Conservation (phyloP, 1,140 invertebrate species). For the Lethrus apterus region DNA sequence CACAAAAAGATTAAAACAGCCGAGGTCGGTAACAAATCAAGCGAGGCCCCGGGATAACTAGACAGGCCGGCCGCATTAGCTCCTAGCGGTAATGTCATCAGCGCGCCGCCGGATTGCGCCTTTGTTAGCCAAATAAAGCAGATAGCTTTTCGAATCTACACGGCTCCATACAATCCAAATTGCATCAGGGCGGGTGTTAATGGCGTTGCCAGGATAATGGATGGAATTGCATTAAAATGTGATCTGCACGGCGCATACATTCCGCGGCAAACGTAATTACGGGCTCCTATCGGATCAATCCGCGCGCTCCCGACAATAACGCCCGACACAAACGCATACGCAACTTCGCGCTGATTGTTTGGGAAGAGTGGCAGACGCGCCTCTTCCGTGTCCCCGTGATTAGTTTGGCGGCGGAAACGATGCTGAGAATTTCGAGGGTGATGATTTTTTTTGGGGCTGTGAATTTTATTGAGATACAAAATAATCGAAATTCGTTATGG, state of each 20-base stretch:
- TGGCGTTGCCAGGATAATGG: slow-evolving; percentile 42
- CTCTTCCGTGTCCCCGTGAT: slow-evolving; percentile 10
- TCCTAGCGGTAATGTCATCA: slow-evolving; percentile 29
- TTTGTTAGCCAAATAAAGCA: slow-evolving; percentile 35
- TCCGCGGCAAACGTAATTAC: slow-evolving; percentile 41
- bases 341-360: slow-evolving; percentile 11
- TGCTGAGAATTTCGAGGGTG: too few relatives aligned
- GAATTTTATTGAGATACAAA: too few relatives aligned
- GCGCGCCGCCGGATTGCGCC: slow-evolving; percentile 22
- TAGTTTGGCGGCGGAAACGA: not conserved
- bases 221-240: slow-evolving; percentile 45
- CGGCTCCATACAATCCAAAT: slow-evolving; percentile 39
- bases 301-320: slow-evolving; percentile 29
- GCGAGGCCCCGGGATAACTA: slow-evolving; percentile 16
- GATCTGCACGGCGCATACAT: slow-evolving; percentile 42
- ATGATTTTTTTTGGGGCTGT: too few relatives aligned
- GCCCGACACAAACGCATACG: slow-evolving; percentile 8
- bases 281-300: slow-evolving; percentile 30
- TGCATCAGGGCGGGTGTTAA: slow-evolving; percentile 42
- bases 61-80: slow-evolving; percentile 19
- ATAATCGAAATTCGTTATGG: too few relatives aligned
- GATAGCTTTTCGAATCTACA: slow-evolving; percentile 37
- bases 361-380: slow-evolving; percentile 1
- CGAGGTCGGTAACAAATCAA: slow-evolving; percentile 19
- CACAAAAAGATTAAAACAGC: slow-evolving; percentile 18